These are phyloP conservation scores for Drosophila sp. DNA, from an alignment of 1,140 invertebrate genomes.

Conservation along the genomic window DNA sequence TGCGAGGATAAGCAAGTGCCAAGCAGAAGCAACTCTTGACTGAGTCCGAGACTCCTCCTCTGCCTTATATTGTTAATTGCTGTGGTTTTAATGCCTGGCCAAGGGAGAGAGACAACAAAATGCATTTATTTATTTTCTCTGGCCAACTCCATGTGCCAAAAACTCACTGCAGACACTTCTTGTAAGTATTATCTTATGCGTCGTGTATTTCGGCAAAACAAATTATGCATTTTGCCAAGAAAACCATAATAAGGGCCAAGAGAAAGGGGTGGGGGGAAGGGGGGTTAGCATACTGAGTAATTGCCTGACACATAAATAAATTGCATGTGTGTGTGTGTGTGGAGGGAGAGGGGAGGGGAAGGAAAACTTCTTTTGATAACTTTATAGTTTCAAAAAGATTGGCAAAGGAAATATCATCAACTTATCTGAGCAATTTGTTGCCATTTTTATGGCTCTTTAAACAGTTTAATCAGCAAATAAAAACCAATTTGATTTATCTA, in stretches of 20 bases:
- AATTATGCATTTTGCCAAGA: conserved; percentile 18
- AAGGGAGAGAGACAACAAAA: conserved; percentile 40
- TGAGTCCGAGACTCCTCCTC: conserved; percentile 25
- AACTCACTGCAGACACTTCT: conserved; percentile 17
- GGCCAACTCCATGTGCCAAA: conserved; percentile 20
- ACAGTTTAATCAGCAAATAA: conserved; percentile 14
- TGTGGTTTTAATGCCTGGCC: conserved; percentile 63
- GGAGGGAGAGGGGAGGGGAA: no score
- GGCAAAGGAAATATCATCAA: neutral
- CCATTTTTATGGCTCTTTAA: neutral
- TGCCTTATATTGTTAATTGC: conserved; percentile 65
- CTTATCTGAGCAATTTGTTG: no score
- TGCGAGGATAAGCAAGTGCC: conserved; percentile 78
- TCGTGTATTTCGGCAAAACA: conserved; percentile 11
- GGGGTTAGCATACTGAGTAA: conserved; percentile 10
- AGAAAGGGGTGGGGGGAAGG: neutral
- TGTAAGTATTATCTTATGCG: conserved; percentile 13
- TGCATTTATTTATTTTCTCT: conserved; percentile 49
- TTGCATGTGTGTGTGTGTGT: conserved; percentile 1
- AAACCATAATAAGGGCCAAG: neutral
- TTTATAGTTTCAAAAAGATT: conserved; percentile 34
- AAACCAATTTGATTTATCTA: neutral
- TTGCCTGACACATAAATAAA: conserved; percentile 25
- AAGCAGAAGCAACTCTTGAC: conserved; percentile 60
- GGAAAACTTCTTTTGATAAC: conserved; percentile 17